phyloP scores from a whole-genome alignment of 1,140 invertebrate species.

The Oncopodura yosiiana region DNA sequence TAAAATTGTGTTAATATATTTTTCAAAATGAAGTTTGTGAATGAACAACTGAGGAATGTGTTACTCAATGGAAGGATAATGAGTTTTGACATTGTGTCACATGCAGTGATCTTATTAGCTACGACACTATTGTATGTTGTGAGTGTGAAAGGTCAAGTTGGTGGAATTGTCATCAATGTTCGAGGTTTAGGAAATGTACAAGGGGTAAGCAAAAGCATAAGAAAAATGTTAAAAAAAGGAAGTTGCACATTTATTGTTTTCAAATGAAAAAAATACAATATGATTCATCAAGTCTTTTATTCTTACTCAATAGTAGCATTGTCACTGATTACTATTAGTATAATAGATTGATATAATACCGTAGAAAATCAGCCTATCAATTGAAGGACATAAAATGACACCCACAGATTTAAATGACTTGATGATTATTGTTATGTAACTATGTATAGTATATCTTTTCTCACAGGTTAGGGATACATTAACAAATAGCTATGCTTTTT shows the following conservation, averaged over 20 bases:
- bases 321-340: background rate
- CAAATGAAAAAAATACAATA: background rate
- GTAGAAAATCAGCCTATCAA: no score
- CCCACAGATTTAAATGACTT: no score
- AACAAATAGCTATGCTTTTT: conserved; percentile 27
- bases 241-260: background rate
- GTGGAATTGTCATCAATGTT: conserved; percentile 23
- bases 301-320: background rate
- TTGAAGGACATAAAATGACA: no score
- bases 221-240: background rate
- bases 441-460: background rate
- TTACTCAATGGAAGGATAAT: no score
- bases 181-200: conserved; percentile 32
- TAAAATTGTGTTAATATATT: no score
- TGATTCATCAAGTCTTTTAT: background rate
- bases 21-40: no score
- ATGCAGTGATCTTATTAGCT: background rate
- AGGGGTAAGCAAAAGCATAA: conserved; percentile 27
- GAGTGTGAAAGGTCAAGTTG: conserved; percentile 15
- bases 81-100: no score
- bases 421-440: no score
- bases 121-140: conserved; percentile 4
- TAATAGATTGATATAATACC: no score
- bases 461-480: conserved; percentile 19
- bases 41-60: no score